These are phyloP conservation scores for Diaperis boleti DNA, from an alignment of 2,888 invertebrate species.

Conservation along the genomic window DNA sequence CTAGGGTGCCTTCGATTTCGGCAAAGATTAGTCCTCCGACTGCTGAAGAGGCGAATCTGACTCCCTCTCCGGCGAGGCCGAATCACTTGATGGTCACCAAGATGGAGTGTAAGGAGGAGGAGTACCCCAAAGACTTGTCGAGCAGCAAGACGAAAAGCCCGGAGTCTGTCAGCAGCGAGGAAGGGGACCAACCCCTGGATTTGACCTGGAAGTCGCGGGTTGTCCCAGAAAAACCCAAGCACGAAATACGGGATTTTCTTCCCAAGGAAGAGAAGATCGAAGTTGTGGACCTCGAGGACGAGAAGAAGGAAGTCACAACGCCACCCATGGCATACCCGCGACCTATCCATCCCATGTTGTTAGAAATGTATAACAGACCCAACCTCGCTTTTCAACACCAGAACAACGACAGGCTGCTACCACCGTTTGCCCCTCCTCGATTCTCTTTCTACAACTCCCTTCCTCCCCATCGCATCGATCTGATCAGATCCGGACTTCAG, in stretches of 20 bases:
- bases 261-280: conserved; percentile 70
- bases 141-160: conserved; percentile 58
- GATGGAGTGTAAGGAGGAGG: conserved; percentile 55
- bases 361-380: conserved; percentile 80
- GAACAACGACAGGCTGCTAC: conserved; percentile 70
- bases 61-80: conserved; percentile 77
- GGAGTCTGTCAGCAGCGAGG: conserved; percentile 62
- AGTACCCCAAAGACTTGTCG: conserved; percentile 59
- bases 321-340: conserved; percentile 83
- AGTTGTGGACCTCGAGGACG: conserved; percentile 70
- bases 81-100: conserved; percentile 44
- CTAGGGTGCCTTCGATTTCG: conserved; percentile 64
- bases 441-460: conserved; percentile 85
- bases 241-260: conserved; percentile 39
- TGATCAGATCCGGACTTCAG: conserved; percentile 66
- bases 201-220: conserved; percentile 68
- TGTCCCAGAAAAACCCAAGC: conserved; percentile 29
- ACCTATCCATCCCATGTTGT: conserved; percentile 83
- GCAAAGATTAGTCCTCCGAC: conserved; percentile 76
- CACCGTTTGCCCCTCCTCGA: conserved; percentile 75
- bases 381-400: conserved; percentile 68
- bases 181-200: conserved; percentile 80
- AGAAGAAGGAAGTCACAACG: conserved; percentile 51
- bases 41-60: conserved; percentile 75
- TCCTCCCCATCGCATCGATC: conserved; percentile 65